Conservation (phyloP, 2,888 invertebrate species). For the Archips xylosteana region DNA sequence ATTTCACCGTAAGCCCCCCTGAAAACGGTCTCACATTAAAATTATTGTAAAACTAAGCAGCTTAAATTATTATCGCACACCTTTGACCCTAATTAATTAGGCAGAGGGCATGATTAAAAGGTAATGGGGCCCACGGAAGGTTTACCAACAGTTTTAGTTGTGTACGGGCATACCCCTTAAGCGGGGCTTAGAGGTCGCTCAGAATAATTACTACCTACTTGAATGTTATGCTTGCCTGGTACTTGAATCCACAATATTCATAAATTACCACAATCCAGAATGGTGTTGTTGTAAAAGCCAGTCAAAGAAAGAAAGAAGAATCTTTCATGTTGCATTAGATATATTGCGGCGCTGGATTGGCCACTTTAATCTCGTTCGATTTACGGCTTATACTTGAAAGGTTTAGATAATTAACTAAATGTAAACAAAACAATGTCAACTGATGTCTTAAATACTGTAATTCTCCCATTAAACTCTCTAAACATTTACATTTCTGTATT, state of each 20-base stretch:
- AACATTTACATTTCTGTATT: no score
- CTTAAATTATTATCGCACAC: conserved; percentile 59
- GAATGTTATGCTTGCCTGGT: conserved; percentile 28
- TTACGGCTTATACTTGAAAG: no score
- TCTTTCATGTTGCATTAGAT: no score
- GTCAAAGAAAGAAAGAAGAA: no score
- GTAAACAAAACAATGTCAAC: no score
- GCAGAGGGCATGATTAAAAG: conserved; percentile 70
- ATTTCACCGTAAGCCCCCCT: conserved; percentile 19
- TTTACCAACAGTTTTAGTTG: conserved; percentile 37
- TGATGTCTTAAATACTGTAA: no score
- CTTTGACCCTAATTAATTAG: conserved; percentile 78
- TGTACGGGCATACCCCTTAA: conserved; percentile 5
- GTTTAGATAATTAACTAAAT: no score
- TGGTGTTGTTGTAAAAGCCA: no score
- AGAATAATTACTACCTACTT: conserved; percentile 26
- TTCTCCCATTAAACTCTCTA: no score
- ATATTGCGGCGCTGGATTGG: no score
- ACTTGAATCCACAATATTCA: conserved; percentile 10
- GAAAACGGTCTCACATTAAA: conserved; percentile 56
- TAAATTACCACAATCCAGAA: background rate
- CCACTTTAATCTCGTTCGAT: no score
- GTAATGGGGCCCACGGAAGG: conserved; percentile 59
- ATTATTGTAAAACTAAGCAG: conserved; percentile 65
- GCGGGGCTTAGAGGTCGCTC: conserved; percentile 25